Conservation (phyloP, 2,797 vertebrate species). For the Gallinago nigripennis region DNA sequence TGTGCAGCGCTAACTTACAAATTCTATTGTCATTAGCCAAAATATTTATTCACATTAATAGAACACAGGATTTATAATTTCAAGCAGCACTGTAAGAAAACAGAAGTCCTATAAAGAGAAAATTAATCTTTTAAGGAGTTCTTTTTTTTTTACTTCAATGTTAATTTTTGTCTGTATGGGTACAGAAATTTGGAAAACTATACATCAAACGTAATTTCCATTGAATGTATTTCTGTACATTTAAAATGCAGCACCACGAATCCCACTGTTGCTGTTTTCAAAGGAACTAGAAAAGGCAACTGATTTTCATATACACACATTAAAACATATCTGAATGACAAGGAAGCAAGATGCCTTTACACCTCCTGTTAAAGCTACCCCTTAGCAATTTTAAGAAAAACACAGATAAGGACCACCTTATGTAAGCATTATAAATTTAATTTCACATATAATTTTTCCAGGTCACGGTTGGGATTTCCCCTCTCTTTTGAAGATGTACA, state of each 20-base stretch:
- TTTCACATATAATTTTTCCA: neutral
- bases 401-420: neutral
- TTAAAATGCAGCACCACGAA: neutral
- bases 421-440: neutral
- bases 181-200: neutral
- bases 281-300: neutral
- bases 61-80: neutral
- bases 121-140: neutral
- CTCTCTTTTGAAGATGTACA: neutral
- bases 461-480: neutral
- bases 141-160: neutral
- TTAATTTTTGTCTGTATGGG: neutral
- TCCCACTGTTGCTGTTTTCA: neutral
- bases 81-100: neutral
- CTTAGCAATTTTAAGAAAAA: neutral
- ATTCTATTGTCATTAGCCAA: neutral
- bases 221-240: neutral
- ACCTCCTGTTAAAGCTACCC: neutral
- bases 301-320: neutral
- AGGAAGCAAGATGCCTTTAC: neutral
- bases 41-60: neutral
- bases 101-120: neutral
- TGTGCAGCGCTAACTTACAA: neutral
- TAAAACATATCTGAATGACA: neutral
- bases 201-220: neutral